Evolutionary conservation across 2,797 vertebrate genomes (phyloP), one percentile per base, ranked within the genome.

Genomic region (Acipenser ruthenus): DNA sequence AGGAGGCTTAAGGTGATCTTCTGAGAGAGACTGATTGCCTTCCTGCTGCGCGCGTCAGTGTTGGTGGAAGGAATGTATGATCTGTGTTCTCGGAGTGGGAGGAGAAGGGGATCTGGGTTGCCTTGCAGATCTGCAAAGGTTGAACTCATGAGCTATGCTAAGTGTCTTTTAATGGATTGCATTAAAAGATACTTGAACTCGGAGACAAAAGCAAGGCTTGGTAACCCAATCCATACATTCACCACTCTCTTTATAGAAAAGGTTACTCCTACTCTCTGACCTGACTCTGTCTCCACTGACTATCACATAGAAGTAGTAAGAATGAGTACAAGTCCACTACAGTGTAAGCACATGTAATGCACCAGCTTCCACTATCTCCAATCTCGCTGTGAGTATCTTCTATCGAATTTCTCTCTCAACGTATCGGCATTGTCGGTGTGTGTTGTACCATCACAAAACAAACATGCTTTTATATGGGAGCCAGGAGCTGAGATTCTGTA

Each of bases 81-180:
- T 68, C 68, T 69, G 53, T 56, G 60, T 73, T 70, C 70, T 74
- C 78, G 74, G 64, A 37, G 23, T 73, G 78, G 77, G 71, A 71
- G 71, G 78, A 75, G 69, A 71, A 1, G 49, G 62, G 49, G 74
- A 74, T 74, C 66, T 49, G 77, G 75, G 71, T 79, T 76, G 66
- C 66, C 80, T 75, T 60, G 71, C 78, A 79, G 76, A 77, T 80
- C 75, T 82, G 80, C 77, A 37, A 37, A 37, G 23, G 23, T 37
- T 37, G 23, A 37, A 37, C 55, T 67, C 23, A 61, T 51, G 49
- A 67, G 49, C 15, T 50, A 10, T 53, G 59, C 50, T 48, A 48
- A 37, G 23, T 4, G 23, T 37, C 23, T 3, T 37, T 37, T 37
- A 37, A 37, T 37, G 23, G 23, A 37, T 37, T 37, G 23, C 23